These are phyloP conservation scores for Heliconius melpomene DNA, from an alignment of 1,140 invertebrate species.

Conservation along the genomic window DNA sequence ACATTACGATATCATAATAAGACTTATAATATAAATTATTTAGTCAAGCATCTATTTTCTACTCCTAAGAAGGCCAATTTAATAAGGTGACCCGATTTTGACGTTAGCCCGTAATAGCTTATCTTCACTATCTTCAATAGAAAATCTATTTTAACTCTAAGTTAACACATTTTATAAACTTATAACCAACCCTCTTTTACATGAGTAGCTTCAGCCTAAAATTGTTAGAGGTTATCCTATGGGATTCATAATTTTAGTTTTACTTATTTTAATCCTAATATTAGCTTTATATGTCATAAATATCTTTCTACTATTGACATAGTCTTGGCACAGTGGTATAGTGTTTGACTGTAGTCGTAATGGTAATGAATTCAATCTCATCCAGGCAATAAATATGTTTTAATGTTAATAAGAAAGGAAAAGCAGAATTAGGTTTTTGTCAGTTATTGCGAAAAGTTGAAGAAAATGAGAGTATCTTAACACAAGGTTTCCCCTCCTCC, in stretches of 20 bases:
- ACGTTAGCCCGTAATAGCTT: conserved; percentile 1
- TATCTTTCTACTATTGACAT: not conserved
- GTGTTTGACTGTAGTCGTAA: too few relatives aligned
- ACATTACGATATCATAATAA: not conserved
- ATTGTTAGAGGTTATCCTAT: not conserved
- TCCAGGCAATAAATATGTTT: too few relatives aligned
- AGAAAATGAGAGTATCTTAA: too few relatives aligned
- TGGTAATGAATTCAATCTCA: too few relatives aligned
- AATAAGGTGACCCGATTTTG: conserved; percentile 12
- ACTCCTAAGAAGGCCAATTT: not conserved
- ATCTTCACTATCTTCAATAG: conserved; percentile 9
- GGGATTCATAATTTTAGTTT: not conserved
- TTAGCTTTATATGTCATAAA: too few relatives aligned
- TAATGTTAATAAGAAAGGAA: too few relatives aligned
- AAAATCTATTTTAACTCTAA: conserved; percentile 9
- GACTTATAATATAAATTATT: not conserved
- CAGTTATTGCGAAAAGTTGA: too few relatives aligned
- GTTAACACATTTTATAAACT: conserved; percentile 4
- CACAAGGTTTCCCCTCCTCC: too few relatives aligned
- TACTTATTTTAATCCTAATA: not conserved
- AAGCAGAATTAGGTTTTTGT: too few relatives aligned
- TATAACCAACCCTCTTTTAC: not conserved
- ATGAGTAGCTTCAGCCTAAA: not conserved
- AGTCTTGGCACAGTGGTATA: too few relatives aligned
- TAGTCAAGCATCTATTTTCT: not conserved